These are phyloP conservation scores for Phyllostomus discolor DNA, from an alignment of 2,113 vertebrate genomes.

Conservation along the genomic window DNA sequence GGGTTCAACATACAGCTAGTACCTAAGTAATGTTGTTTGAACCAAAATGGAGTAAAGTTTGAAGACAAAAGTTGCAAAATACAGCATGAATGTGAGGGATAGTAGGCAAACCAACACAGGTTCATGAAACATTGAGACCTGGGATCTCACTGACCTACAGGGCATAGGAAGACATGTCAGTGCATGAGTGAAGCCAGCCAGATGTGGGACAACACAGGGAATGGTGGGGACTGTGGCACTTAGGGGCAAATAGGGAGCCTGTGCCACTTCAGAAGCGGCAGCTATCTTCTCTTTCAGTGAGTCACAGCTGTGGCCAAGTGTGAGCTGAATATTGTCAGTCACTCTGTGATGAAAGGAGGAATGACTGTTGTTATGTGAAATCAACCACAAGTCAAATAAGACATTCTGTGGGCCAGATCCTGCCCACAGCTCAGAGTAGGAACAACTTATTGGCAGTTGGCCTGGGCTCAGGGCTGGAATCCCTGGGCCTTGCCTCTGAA, in stretches of 20 bases:
- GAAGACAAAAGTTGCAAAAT: neutral
- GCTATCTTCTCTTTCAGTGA: neutral
- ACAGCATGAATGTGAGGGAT: neutral
- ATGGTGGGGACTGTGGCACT: neutral
- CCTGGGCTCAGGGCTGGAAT: neutral
- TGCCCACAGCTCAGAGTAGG: neutral
- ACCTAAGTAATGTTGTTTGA: neutral
- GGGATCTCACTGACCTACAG: neutral
- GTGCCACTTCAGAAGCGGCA: neutral
- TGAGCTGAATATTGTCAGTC: neutral
- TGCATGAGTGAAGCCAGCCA: neutral
- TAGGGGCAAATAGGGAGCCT: fast-evolving
- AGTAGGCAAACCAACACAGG: neutral
- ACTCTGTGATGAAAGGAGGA: neutral
- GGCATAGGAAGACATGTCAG: neutral
- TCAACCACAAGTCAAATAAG: neutral
- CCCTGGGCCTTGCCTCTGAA: neutral
- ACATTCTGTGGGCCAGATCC: neutral
- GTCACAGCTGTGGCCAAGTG: fast-evolving
- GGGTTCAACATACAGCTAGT: neutral
- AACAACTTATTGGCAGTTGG: too few species aligned
- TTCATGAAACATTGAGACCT: fast-evolving
- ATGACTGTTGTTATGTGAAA: neutral
- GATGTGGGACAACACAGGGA: neutral
- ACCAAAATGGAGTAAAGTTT: neutral